Evolutionary conservation across 2,888 invertebrate species (phyloP).

Genomic region (Siphlonurus alternatus): DNA sequence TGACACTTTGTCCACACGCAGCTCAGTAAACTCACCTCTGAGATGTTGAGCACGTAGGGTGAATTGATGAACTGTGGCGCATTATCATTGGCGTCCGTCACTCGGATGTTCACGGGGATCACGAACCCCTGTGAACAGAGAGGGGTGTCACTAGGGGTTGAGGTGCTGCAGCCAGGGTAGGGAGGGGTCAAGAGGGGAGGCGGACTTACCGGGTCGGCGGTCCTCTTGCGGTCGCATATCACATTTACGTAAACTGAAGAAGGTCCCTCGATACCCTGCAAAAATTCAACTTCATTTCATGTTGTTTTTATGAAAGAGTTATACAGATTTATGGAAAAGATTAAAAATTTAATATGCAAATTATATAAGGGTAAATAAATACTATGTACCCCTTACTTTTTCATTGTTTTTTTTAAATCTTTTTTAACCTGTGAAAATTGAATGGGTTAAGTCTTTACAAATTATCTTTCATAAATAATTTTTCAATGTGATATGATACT

Average conservation of each 20-base stretch:
- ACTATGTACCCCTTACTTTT: too few species aligned
- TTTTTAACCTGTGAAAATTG: too few species aligned
- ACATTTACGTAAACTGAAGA: conserved; percentile 74
- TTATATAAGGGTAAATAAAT: too few species aligned
- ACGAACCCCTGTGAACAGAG: conserved; percentile 42
- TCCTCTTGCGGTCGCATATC: conserved; percentile 63
- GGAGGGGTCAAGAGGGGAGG: neutral
- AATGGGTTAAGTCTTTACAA: too few species aligned
- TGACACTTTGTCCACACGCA: too few species aligned
- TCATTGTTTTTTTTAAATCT: too few species aligned
- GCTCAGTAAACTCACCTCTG: conserved; percentile 66
- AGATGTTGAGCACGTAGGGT: conserved; percentile 65
- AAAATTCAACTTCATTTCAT: too few species aligned
- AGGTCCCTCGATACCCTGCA: conserved; percentile 53
- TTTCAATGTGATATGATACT: neutral
- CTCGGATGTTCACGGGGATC: conserved; percentile 66
- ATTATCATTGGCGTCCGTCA: conserved; percentile 84
- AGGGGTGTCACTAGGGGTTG: conserved; percentile 18
- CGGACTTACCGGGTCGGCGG: conserved; percentile 54
- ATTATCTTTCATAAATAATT: neutral
- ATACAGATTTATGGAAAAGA: too few species aligned
- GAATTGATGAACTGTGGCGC: conserved; percentile 67
- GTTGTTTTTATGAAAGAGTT: too few species aligned
- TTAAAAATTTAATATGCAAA: too few species aligned
- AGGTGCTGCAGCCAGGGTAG: conserved; percentile 28